Evolutionary conservation across 1,140 invertebrate species (phyloP), one percentile per base, ranked within the genome.

Genomic region (Drosophila nannoptera): DNA sequence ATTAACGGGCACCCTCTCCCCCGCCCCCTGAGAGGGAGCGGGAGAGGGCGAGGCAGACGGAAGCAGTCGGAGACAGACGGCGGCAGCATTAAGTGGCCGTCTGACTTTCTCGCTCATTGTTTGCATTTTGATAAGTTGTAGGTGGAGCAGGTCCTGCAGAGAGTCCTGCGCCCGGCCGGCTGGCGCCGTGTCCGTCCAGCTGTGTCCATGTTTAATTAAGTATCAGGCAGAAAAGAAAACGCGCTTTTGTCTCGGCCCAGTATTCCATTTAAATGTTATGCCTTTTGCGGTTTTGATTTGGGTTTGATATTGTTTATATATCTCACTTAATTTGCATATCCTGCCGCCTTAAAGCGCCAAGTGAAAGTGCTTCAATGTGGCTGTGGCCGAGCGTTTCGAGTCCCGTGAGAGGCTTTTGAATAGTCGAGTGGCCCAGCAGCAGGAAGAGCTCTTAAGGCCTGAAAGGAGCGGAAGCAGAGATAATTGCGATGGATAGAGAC

Each of bases 111-210:
- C 49, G 31, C 55, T 71, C 59, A 60, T 60, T 71, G 63, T 71
- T 71, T 61, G 69, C 48, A 66, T 67, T 67, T 72, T 72, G 69
- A 61, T 61, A 72, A 72, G 50, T 71, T 66, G 43, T 22, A 22
- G 22, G 22, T 22, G 22, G 22, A 1, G 22, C 22, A 22, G 22
- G 22, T 22, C 22, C 29, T 32, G 32, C 52, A 60, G 38, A 56
- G 45, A 5, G 11, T 38, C 22, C 29, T 46, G 3, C 22, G 14
- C 6, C 32, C n/a, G 4, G 8, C 5, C 43, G 12, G 7, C 38
- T 35, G 0, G n/a, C n/a, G 11, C 33, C 35, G 31, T 40, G 12
- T 42, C 40, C 35, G 7, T 38, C 45, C 4, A 7, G 12, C 46
- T 43, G 33, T 55, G 45, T 53, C 49, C 22, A 61, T 68, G 60